Evolutionary conservation across 1,140 invertebrate species (phyloP).

Genomic region (Aphelenchoides besseyi): DNA sequence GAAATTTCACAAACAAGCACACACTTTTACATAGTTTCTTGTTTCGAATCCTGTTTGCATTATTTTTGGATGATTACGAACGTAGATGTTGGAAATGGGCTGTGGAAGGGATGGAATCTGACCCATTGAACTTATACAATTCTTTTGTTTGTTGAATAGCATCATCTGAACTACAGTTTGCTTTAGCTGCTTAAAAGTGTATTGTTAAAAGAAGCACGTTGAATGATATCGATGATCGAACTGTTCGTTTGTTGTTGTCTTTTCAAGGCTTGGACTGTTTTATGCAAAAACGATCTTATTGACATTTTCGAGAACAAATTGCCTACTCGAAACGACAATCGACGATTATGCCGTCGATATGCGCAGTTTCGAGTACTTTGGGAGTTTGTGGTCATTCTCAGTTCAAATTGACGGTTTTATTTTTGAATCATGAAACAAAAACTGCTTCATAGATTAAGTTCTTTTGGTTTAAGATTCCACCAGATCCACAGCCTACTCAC

Average conservation of each 20-base stretch:
- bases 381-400: background rate
- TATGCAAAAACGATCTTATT: too few relatives aligned
- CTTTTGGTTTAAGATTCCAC: slow-evolving; percentile 47
- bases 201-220: too few relatives aligned
- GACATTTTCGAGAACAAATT: too few relatives aligned
- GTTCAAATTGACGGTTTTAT: background rate
- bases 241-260: too few relatives aligned
- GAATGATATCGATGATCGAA: too few relatives aligned
- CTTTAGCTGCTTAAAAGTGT: too few relatives aligned
- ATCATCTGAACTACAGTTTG: too few relatives aligned
- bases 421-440: background rate
- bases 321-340: too few relatives aligned
- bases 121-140: background rate
- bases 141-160: too few relatives aligned
- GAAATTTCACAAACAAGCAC: background rate
- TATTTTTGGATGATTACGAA: background rate
- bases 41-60: background rate
- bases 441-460: slow-evolving; percentile 9
- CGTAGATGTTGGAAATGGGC: background rate
- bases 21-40: background rate
- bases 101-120: background rate
- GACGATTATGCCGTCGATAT: too few relatives aligned
- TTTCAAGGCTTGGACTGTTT: too few relatives aligned
- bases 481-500: slow-evolving; percentile 61
- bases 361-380: too few relatives aligned